Evolutionary conservation across 2,888 invertebrate species (phyloP).

Genomic region (Clitarchus hookeri): DNA sequence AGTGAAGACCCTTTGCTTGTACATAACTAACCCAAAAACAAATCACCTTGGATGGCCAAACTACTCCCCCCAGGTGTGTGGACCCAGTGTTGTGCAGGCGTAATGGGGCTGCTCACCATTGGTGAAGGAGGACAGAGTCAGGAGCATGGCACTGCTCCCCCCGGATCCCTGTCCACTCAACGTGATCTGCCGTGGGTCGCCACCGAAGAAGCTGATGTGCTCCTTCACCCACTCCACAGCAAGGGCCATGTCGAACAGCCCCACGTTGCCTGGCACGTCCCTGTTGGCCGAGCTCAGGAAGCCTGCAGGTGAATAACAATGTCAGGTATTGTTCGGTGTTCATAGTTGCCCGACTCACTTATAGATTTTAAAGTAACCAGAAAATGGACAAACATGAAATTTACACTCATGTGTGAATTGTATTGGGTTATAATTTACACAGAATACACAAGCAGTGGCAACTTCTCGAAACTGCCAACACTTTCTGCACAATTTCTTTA

Average conservation of each 20-base stretch:
- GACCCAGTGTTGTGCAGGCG: background rate
- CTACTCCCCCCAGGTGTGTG: no score
- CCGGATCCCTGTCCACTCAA: constrained; percentile 80
- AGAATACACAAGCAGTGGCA: no score
- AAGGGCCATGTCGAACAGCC: constrained; percentile 73
- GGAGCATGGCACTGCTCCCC: constrained; percentile 71
- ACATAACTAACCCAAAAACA: no score
- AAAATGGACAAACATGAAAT: no score
- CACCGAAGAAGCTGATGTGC: constrained; percentile 77
- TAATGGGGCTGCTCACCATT: constrained; percentile 33
- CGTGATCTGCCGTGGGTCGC: constrained; percentile 71
- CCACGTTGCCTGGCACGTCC: constrained; percentile 75
- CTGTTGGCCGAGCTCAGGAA: constrained; percentile 73
- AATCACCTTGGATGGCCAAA: no score
- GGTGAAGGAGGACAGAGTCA: constrained; percentile 61
- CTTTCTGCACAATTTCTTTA: no score
- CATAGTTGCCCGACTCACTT: no score
- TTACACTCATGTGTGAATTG: no score
- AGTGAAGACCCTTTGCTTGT: no score
- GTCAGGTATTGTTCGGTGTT: background rate
- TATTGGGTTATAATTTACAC: no score
- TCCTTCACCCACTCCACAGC: constrained; percentile 74
- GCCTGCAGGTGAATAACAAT: constrained; percentile 53
- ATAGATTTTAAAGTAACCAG: no score
- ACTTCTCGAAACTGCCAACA: no score